Percentiles rank a stretch among this genome's conserved stretches.
phyloP scores from a whole-genome alignment of 2,797 vertebrate species.

The Esox masquinongy region DNA sequence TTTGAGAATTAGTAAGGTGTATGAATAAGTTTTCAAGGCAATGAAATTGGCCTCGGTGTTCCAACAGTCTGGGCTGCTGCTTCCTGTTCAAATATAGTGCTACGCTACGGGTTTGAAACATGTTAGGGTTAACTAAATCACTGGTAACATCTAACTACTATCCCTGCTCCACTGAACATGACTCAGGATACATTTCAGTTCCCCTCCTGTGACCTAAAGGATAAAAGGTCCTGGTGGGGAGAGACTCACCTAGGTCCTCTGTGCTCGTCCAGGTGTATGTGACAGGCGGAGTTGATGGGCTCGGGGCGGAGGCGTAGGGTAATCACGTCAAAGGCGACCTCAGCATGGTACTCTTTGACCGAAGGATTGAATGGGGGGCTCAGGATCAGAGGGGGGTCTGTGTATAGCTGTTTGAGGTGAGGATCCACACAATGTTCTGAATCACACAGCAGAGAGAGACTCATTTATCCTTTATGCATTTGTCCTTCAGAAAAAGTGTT shows the following conservation, averaged over 20 bases:
- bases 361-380: slow-evolving; percentile 84
- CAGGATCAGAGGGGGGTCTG: slow-evolving; percentile 81
- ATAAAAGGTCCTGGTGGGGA: background rate
- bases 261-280: slow-evolving; percentile 82
- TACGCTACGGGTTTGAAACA: no score
- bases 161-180: background rate
- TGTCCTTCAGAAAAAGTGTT: background rate
- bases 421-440: slow-evolving; percentile 80
- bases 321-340: slow-evolving; percentile 89
- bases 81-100: no score
- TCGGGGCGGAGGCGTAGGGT: slow-evolving; percentile 83
- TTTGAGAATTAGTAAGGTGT: no score
- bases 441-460: background rate
- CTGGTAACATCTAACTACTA: background rate
- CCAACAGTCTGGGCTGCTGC: no score
- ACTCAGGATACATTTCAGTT: background rate
- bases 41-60: no score
- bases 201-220: background rate
- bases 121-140: background rate
- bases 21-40: no score
- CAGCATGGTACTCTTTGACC: slow-evolving; percentile 86
- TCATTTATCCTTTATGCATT: background rate
- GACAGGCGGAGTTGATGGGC: slow-evolving; percentile 75
- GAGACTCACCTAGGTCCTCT: slow-evolving; percentile 82
- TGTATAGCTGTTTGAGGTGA: slow-evolving; percentile 85